Evolutionary conservation across 2,888 invertebrate genomes (phyloP), one percentile per base, ranked within the genome.

Genomic region (Galerucella calmariensis): DNA sequence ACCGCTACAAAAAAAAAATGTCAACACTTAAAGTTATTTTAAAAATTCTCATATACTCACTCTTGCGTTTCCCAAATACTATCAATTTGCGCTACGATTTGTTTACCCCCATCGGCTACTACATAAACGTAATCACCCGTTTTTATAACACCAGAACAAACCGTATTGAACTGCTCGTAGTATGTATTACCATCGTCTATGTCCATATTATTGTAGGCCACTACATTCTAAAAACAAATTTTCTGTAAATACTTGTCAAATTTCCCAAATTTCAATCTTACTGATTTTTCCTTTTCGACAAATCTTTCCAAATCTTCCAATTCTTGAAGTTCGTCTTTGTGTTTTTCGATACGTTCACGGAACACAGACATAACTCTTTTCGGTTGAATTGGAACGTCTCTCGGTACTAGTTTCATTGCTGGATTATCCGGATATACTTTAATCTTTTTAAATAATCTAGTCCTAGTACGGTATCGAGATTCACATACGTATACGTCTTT

Each of bases 401-500:
- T 89, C 0, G 91, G 88, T 11, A 92, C 87, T 78, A 95, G 88
- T 80, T 91, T 91, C 2, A 93, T 85, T 63, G 92, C 89, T 73
- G 92, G 91, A 86, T 88, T 92, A 81, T 88, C 92, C 82, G 90
- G 91, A 94, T 92, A 94, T 77, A 91, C 92, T 88, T 96, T 96
- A 75, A 99, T 96, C 88, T 98, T 98, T 88, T 97, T 97, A 88
- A 99, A 99, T 82, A 93, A 92, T 76, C 97, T 92, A 53, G 92
- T 92, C 82, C 93, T 93, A 0, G 95, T 93, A 80, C 94, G 95
- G 88, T 99, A 99, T 6, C 97, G 91, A 20, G 96, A 97, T 88
- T 99, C 99, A 86, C 99, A 99, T 0, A 99, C 98, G 85, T 94
- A 99, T 1, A 99, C 94, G 87, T 99, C 98, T 84, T 96, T 96